Percentiles rank a stretch among this genome's conserved stretches.
Evolutionary conservation across 1,140 invertebrate species (phyloP).

Genomic region (Argopecten irradians): DNA sequence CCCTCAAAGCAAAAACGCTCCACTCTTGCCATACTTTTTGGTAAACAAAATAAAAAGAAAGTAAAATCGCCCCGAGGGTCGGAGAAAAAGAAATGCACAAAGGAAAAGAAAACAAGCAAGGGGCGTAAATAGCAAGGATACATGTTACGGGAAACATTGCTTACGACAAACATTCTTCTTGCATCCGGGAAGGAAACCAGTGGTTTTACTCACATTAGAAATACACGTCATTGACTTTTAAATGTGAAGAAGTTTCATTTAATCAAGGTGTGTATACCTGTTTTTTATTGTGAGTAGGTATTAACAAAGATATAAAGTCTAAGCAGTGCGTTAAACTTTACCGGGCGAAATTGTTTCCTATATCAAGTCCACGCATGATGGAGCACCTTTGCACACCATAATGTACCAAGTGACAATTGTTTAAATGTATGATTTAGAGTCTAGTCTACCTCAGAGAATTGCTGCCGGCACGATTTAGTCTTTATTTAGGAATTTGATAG

Average conservation of each 20-base stretch:
- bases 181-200: neutral
- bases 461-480: neutral
- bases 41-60: constrained; percentile 52
- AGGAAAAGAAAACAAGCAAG: constrained; percentile 31
- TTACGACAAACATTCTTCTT: neutral
- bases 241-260: neutral
- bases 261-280: neutral
- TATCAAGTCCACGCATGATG: neutral
- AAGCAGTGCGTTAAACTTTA: neutral
- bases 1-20: constrained; percentile 54
- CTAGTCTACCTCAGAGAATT: neutral
- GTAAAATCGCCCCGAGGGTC: constrained; percentile 26
- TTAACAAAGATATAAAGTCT: neutral
- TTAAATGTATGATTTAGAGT: neutral
- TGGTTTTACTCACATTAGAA: neutral
- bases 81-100: neutral
- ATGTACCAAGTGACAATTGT: neutral
- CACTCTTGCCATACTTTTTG: constrained; percentile 64
- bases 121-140: constrained; percentile 21
- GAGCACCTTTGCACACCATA: neutral
- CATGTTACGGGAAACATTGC: constrained; percentile 3
- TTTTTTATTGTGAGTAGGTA: neutral
- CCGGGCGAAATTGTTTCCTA: neutral
- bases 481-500: neutral
- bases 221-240: neutral